Evolutionary conservation across 2,888 invertebrate genomes (phyloP).

Genomic region (Corythucha ciliata): DNA sequence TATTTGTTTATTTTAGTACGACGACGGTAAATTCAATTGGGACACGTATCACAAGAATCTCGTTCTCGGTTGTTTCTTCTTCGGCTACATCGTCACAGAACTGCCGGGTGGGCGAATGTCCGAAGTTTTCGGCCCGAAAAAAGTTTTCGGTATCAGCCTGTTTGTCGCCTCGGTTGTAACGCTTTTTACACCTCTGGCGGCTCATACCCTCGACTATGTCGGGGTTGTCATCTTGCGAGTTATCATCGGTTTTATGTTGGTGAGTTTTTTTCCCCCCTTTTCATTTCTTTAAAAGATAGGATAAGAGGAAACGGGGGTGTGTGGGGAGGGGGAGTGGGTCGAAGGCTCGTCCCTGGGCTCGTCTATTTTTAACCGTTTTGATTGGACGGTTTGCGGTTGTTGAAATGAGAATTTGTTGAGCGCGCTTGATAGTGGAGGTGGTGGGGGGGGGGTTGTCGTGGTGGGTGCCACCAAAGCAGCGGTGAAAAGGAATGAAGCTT

Average conservation of each 20-base stretch:
- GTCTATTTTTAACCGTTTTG: no score
- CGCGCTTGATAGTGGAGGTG: no score
- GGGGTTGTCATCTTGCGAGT: conserved; percentile 63
- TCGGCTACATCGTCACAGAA: conserved; percentile 85
- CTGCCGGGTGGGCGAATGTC: conserved; percentile 79
- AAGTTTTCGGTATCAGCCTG: conserved; percentile 81
- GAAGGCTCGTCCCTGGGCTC: no score
- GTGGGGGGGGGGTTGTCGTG: no score
- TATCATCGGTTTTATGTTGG: conserved; percentile 64
- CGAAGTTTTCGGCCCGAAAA: conserved; percentile 70
- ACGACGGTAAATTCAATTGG: conserved; percentile 76
- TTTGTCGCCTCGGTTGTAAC: conserved; percentile 71
- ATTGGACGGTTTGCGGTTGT: neutral
- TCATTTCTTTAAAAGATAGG: neutral
- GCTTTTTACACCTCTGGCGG: conserved; percentile 67
- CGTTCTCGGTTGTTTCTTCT: conserved; percentile 79
- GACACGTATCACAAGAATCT: conserved; percentile 67
- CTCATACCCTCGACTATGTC: conserved; percentile 54
- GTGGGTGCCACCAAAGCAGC: no score
- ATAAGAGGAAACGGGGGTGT: neutral
- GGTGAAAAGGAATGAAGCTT: no score
- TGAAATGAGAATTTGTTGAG: no score
- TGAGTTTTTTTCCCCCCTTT: conserved; percentile 36
- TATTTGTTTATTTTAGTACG: no score
- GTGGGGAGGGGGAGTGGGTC: no score